A percentile compares a stretch with the other conserved stretches of the same genome.
Conservation (phyloP, 2,888 invertebrate species). For the Melanargia galathea region DNA sequence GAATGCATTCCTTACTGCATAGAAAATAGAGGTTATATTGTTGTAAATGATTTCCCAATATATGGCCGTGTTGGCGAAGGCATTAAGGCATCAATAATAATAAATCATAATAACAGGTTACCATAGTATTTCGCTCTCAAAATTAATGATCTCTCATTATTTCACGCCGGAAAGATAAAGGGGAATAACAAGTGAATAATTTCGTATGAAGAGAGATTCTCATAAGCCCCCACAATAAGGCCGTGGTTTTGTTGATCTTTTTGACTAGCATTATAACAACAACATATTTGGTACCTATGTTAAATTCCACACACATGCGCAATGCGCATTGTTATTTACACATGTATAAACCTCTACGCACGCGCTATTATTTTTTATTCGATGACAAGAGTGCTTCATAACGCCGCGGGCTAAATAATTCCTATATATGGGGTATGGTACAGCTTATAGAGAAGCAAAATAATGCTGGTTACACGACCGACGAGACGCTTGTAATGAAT, state of each 20-base stretch:
- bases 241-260: constrained; percentile 17
- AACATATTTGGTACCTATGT: background rate
- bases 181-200: constrained; percentile 37
- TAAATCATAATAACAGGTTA: constrained; percentile 42
- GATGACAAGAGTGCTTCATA: no score
- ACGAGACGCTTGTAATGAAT: no score
- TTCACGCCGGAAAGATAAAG: constrained; percentile 42
- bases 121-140: constrained; percentile 39
- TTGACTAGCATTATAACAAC: background rate
- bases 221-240: constrained; percentile 32
- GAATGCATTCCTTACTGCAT: constrained; percentile 24
- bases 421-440: no score
- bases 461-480: no score
- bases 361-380: background rate
- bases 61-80: constrained; percentile 30
- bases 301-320: background rate
- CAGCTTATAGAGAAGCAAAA: no score
- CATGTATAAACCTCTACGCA: background rate
- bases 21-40: constrained; percentile 31
- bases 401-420: no score
- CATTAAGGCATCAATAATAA: constrained; percentile 41
- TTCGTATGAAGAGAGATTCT: constrained; percentile 34
- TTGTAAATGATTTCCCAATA: constrained; percentile 29
- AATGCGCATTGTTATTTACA: background rate
- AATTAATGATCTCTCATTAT: constrained; percentile 41